These are phyloP conservation scores for Nesogale talazaci DNA, from an alignment of 2,113 vertebrate species.

Conservation along the genomic window DNA sequence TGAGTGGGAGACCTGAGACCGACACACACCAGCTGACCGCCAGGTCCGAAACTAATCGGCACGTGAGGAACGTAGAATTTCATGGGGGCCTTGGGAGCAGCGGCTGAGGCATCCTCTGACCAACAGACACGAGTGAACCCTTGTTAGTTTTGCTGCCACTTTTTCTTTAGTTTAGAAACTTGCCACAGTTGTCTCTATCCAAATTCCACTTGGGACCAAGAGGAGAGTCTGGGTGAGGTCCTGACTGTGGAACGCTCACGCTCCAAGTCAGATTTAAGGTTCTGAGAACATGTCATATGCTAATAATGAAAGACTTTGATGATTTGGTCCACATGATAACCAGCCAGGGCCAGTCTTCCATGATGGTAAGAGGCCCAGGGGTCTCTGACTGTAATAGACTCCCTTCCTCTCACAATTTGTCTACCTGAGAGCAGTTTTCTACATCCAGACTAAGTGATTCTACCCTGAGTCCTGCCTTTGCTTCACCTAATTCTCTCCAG, in stretches of 20 bases:
- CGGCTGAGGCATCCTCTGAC: constrained; percentile 58
- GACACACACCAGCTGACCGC: constrained; percentile 90
- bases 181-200: background rate
- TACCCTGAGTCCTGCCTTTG: background rate
- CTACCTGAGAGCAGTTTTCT: background rate
- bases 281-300: background rate
- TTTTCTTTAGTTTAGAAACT: constrained; percentile 10
- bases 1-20: constrained; percentile 82
- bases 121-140: constrained; percentile 55
- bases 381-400: background rate
- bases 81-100: constrained; percentile 76
- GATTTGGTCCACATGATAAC: background rate
- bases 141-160: background rate
- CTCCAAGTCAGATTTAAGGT: background rate
- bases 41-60: constrained; percentile 90
- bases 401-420: background rate
- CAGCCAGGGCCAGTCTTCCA: background rate
- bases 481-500: background rate
- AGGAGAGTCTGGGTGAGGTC: background rate
- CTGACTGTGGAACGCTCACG: background rate
- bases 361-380: background rate
- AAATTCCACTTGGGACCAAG: constrained; percentile 13
- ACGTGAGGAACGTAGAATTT: constrained; percentile 90
- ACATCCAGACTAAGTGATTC: background rate
- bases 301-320: background rate